Base-by-base conservation (phyloP, 1,140 invertebrate genomes). In the Platyura marginata region DNA sequence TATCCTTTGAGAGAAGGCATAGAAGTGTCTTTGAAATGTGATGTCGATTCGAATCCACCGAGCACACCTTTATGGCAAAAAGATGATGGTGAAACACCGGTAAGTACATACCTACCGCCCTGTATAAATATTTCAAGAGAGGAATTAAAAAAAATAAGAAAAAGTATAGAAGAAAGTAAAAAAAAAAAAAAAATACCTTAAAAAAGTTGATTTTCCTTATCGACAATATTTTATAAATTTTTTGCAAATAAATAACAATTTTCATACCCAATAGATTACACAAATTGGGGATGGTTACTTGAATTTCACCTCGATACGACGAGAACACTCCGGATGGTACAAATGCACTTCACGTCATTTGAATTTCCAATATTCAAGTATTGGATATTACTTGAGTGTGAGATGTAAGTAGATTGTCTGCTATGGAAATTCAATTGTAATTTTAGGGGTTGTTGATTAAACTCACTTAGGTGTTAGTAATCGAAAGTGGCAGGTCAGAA, bases 31-130 rank as follows among this genome's bases (percentile, higher is more conserved):
- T 63, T 92, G 42, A 81, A 84, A 62, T 92, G 87, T 59, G 84
- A 87, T 54, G 83, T 91, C 44, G 85, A 91, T 64, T 83, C 86
- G 49, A 91, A 91, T 67, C 88, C 88, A 23, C 74, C 78, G 23
- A 81, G 81, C n/a, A 66, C 71, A n/a, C 82, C 86, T 19, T 68
- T 79, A 50, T 92, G 88, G 88, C 74, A 84, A 52, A 75, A 81
- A 36, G 73, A 76, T 55, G 68, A 70, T 43, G 63, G 64, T 21
- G 68, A 68, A 45, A 64, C 67, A 41, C 71, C 72, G 56, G 76
- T 80, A 61, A 69, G 67, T 62, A 41, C 19, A 39, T 39, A 22
- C 37, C 18, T 16, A 5, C 15, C 19, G 15, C 8, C 15, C 19
- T 37, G 4, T 6, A 3, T n/a, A n/a, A n/a, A n/a, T n/a, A n/a